These are phyloP conservation scores for Rhinichthys klamathensis DNA, from an alignment of 2,113 vertebrate species.

Conservation along the genomic window DNA sequence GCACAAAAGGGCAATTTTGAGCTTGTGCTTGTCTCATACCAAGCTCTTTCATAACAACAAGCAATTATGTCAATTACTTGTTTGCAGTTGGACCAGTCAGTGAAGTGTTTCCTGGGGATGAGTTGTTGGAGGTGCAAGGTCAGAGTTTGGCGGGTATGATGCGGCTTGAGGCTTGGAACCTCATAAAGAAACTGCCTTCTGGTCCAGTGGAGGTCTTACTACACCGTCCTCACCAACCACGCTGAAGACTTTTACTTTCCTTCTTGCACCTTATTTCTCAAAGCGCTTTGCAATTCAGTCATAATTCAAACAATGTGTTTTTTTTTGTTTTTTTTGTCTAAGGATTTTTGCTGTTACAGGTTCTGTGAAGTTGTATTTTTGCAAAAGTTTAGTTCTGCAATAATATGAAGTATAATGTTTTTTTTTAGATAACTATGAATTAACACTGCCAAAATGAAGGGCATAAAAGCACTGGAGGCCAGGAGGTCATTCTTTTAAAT, in stretches of 20 bases:
- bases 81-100: slow-evolving; percentile 73
- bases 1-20: not conserved
- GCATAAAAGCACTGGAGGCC: not conserved
- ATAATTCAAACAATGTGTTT: not conserved
- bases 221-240: slow-evolving; percentile 54
- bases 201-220: slow-evolving; percentile 76
- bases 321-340: not conserved
- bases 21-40: not conserved
- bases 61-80: not conserved
- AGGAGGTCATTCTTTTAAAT: not conserved
- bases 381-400: not conserved
- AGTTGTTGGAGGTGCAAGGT: slow-evolving; percentile 72
- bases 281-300: not conserved
- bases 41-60: not conserved
- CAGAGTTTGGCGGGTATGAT: slow-evolving; percentile 69
- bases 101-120: slow-evolving; percentile 74
- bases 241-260: not conserved
- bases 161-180: slow-evolving; percentile 76
- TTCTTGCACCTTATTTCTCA: not conserved
- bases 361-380: not conserved
- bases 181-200: slow-evolving; percentile 72
- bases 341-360: slow-evolving; percentile 15
- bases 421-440: not conserved
- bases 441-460: not conserved
- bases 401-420: not conserved